Evolutionary conservation across 2,797 vertebrate species (phyloP), one percentile per base, ranked within the genome.

Genomic region (Eurystomus glaucurus): DNA sequence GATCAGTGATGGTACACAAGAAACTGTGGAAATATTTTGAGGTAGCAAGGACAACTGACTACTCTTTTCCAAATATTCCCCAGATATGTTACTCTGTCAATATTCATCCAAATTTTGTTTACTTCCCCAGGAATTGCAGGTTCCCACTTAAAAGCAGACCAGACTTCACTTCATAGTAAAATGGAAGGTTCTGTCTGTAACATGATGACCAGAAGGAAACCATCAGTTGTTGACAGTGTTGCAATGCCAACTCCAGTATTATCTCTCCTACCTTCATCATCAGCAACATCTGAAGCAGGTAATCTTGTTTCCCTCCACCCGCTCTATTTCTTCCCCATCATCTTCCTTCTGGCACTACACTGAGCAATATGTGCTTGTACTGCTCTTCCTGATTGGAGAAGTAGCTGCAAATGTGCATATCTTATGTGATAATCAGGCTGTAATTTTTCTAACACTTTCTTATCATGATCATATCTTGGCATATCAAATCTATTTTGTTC

Each of bases 121-220:
- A 94, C 22, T 78, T 94, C 68, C 70, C 45, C 85, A 98, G 98
- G 98, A 93, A 97, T 98, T 95, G 69, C 96, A 98, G 97, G 97
- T 97, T 88, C 98, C 87, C 98, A 98, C 96, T 97, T 98, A 96
- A 98, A 98, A 98, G 97, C 97, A 96, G 98, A 98, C 92, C 98
- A 98, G 97, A 95, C 95, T 41, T 94, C 96, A 74, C 93, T 93
- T 72, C 98, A 98, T 58, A 90, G 97, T 93, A 98, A 98, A 97
- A 98, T 96, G 7, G 98, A 98, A 92, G 96, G 94, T 93, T 96
- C 98, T 61, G 85, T 72, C 43, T 98, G 98, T 80, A 93, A 97
- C 21, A 80, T 97, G 96, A 98, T 98, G 97, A 98, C 98, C 88
- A 98, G 98, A 96, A 98, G 98, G 98, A 99, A 98, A 95, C 98